Base-by-base conservation (phyloP, 2,888 invertebrate genomes). In the Noctua janthina region DNA sequence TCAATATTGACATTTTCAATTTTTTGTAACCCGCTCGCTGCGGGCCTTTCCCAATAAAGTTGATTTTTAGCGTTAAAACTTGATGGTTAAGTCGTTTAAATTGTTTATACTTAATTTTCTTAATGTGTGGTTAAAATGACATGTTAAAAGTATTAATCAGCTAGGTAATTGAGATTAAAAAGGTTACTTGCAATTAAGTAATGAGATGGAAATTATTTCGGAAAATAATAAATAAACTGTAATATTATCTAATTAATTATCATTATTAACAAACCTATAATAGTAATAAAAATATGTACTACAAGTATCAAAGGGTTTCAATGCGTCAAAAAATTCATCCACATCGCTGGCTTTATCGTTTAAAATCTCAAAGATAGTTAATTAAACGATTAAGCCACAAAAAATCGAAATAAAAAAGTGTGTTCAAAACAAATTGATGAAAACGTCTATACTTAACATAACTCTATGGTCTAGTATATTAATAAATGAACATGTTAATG, bases 401-500 rank as follows among this genome's bases (percentile, higher is more conserved):
- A 68, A 71, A 11, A 56, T 6, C 13, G 1, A 20, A 10, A 1
- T 20, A 54, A 69, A 56, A 43, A 43, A 62, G 10, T 1, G 7
- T 15, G 1, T 54, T 35, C 17, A 62, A 51, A 43, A 73, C 8
- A 15, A 54, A 62, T 66, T 49, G 2, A n/a, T 68, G 68, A 66
- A 49, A 51, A 5, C 67, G 51, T 90, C 89, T 89, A 81, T 39
- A n/a, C 54, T 13, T 4, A 49, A 15, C 7, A 72, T 85, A 87
- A 81, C 76, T 94, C 93, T 93, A 90, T 90, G 90, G 89, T 76
- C 80, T 85, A 75, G 64, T 89, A 92, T 95, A 95, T 95, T 96
- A 95, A 96, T 96, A 96, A 95, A 96, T 96, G 96, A 94, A 95
- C 94, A 95, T 93, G 94, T 96, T 94, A 95, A 94, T 94, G 93